phyloP scores from a whole-genome alignment of 1,140 invertebrate species.

The Drosophila fuyamai region DNA sequence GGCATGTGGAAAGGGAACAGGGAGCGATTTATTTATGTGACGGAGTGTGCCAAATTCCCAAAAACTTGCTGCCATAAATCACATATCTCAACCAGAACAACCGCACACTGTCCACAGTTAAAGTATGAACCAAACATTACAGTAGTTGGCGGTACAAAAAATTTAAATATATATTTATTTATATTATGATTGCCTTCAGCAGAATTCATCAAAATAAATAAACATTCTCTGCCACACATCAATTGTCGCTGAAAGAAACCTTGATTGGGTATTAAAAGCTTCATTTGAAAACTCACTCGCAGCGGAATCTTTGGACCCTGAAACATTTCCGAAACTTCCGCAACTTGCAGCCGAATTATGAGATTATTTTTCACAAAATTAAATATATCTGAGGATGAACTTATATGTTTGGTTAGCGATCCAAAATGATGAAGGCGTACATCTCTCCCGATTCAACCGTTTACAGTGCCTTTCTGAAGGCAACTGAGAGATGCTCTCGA shows the following conservation, averaged over 20 bases:
- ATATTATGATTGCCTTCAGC: constrained; percentile 23
- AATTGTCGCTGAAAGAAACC: constrained; percentile 31
- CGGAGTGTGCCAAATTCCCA: constrained; percentile 48
- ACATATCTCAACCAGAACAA: background rate
- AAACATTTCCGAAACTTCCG: constrained; percentile 37
- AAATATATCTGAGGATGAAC: constrained; percentile 9
- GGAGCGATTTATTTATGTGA: constrained; percentile 60
- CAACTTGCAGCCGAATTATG: background rate
- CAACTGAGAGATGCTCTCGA: constrained; percentile 31
- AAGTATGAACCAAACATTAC: constrained; percentile 29
- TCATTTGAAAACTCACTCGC: constrained; percentile 37
- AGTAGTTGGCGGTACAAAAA: constrained; percentile 28
- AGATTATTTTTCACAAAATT: constrained; percentile 25
- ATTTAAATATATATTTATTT: constrained; percentile 40
- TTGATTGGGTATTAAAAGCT: constrained; percentile 36
- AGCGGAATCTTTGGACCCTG: constrained; percentile 26
- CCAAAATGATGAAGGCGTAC: constrained; percentile 4
- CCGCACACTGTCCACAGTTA: background rate
- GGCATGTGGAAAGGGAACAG: constrained; percentile 47
- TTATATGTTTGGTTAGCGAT: constrained; percentile 1
- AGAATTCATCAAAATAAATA: constrained; percentile 42
- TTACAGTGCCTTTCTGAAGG: constrained; percentile 41
- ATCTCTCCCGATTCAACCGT: constrained; percentile 9
- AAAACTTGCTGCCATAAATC: constrained; percentile 15
- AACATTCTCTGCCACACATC: constrained; percentile 23